Evolutionary conservation across 2,797 vertebrate species (phyloP).

Genomic region (Spondyliosoma cantharus): DNA sequence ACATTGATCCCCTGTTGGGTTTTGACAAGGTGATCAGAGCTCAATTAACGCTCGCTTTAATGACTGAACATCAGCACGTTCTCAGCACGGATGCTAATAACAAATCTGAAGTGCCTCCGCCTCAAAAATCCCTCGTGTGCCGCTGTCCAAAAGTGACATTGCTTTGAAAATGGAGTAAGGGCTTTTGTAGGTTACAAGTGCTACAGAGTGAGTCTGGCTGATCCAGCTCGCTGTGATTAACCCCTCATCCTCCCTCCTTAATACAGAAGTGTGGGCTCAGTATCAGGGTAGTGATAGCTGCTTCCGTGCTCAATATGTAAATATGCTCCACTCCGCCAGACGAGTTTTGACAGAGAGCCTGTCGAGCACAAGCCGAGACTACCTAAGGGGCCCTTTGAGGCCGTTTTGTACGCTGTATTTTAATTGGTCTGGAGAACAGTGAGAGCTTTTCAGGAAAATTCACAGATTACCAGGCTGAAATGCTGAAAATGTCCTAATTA

Average conservation of each 20-base stretch:
- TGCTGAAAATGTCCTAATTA: constrained; percentile 66
- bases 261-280: constrained; percentile 43
- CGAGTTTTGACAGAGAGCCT: constrained; percentile 48
- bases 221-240: constrained; percentile 63
- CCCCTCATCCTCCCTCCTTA: constrained; percentile 22
- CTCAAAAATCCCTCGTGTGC: constrained; percentile 29
- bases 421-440: constrained; percentile 74
- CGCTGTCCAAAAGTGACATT: constrained; percentile 48
- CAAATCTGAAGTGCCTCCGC: constrained; percentile 31
- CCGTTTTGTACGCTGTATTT: constrained; percentile 47
- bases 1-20: constrained; percentile 18
- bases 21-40: constrained; percentile 55
- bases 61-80: constrained; percentile 24
- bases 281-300: constrained; percentile 48
- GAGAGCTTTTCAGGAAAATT: constrained; percentile 72
- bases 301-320: constrained; percentile 48
- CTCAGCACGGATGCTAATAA: constrained; percentile 26
- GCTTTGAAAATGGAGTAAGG: constrained; percentile 48
- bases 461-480: constrained; percentile 61
- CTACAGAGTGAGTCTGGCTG: constrained; percentile 37
- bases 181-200: constrained; percentile 54
- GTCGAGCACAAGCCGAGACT: constrained; percentile 41
- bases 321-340: constrained; percentile 45
- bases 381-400: constrained; percentile 52
- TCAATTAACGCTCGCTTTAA: constrained; percentile 49